Conservation (phyloP, 2,888 invertebrate species). For the Coecobrya sp. region DNA sequence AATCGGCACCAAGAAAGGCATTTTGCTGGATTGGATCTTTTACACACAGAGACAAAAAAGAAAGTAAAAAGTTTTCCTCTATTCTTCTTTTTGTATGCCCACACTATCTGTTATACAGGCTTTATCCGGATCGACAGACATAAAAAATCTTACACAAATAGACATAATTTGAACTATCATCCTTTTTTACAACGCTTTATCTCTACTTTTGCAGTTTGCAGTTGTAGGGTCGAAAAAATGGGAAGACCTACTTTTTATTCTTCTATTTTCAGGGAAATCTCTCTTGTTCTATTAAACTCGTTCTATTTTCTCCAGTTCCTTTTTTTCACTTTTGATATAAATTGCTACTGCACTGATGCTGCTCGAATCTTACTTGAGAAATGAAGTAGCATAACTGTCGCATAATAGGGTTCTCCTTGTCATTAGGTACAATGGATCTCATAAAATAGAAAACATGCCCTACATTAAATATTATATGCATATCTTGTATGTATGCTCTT, state of each 20-base stretch:
- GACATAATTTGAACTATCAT: constrained; percentile 67
- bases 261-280: background rate
- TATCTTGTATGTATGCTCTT: background rate
- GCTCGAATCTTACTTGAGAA: constrained; percentile 16
- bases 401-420: constrained; percentile 61
- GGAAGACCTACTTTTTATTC: constrained; percentile 31
- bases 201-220: constrained; percentile 49
- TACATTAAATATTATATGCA: constrained; percentile 9
- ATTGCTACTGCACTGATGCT: constrained; percentile 11
- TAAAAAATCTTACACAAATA: constrained; percentile 68
- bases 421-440: constrained; percentile 46
- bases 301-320: constrained; percentile 34
- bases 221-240: constrained; percentile 4
- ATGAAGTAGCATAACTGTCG: constrained; percentile 73
- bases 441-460: constrained; percentile 53
- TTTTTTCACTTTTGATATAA: constrained; percentile 34
- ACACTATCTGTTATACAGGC: constrained; percentile 19
- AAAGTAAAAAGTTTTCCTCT: constrained; percentile 48
- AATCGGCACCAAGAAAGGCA: constrained; percentile 65
- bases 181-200: constrained; percentile 48
- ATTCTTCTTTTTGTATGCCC: background rate
- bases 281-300: constrained; percentile 59
- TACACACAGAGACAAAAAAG: constrained; percentile 38
- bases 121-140: constrained; percentile 37
- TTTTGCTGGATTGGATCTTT: constrained; percentile 63